A percentile compares a stretch with the other conserved stretches of the same genome.
These are phyloP conservation scores for Perognathus longimembris DNA, from an alignment of 2,113 vertebrate genomes.

Conservation along the genomic window DNA sequence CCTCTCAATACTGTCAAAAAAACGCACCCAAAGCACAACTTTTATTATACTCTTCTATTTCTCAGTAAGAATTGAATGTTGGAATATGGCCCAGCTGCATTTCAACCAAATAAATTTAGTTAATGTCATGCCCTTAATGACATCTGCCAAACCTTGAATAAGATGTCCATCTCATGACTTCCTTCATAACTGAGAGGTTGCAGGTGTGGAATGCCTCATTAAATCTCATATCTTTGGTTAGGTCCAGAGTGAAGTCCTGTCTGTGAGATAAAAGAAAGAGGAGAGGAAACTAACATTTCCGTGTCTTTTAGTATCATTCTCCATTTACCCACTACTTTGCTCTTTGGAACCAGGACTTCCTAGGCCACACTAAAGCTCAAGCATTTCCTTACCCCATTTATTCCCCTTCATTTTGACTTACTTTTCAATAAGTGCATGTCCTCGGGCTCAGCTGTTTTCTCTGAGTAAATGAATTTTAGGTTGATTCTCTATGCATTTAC, in stretches of 20 bases:
- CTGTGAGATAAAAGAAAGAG: not conserved
- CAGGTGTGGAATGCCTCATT: too few relatives aligned
- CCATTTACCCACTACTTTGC: not conserved
- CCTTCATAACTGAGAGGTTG: not conserved
- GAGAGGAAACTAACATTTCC: accelerated
- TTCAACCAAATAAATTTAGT: not conserved
- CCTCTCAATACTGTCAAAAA: not conserved
- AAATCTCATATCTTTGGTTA: not conserved
- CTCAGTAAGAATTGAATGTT: not conserved
- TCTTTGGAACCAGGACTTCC: accelerated
- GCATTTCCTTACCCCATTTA: not conserved
- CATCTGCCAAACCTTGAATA: not conserved
- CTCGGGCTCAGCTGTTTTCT: not conserved
- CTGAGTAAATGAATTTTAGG: not conserved
- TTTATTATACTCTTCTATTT: not conserved
- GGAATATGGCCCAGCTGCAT: not conserved
- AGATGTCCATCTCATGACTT: not conserved
- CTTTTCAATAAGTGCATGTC: not conserved
- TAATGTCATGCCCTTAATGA: not conserved
- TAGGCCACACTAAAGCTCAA: too few relatives aligned
- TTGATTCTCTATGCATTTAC: not conserved
- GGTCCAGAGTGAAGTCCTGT: not conserved
- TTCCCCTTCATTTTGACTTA: not conserved
- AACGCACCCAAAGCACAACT: not conserved
- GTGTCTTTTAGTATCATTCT: not conserved